Evolutionary conservation across 2,888 invertebrate species (phyloP), one percentile per base, ranked within the genome.

Genomic region (Linyphia triangularis): DNA sequence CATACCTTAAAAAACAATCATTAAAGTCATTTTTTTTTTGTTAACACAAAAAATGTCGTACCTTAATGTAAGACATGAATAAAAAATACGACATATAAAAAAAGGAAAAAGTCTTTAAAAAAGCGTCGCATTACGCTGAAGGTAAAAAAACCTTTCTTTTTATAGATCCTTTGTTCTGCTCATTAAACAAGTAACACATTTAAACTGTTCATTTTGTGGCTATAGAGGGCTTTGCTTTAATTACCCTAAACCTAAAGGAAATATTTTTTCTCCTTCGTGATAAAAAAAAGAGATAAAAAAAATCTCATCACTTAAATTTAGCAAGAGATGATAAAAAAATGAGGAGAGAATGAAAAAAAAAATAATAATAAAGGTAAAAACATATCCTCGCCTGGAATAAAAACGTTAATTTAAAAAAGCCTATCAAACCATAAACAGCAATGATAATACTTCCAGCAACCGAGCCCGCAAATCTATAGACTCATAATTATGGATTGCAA

Each of bases 401-500:
- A 88, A 65, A 88, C 65, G 73, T 73, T 88, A 88, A 81, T 88
- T 88, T 88, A 75, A 81, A 69, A 88, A 88, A 88, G 69, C 75
- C 81, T 81, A 88, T 88, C 86, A 82, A 81, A 67, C 81, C 81
- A 88, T 88, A 88, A 88, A 88, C 86, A 88, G 86, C 81, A 81
- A 88, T 88, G 86, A 88, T 88, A 88, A 88, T 88, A 81, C 75
- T 67, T 75, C 67, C 28, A 19, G 51, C 86, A 65, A 40, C 67
- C 75, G 28, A 57, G 75, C 70, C 86, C 86, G 59, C 86, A 88
- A 88, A 88, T 88, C 86, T 88, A 88, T 88, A 88, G 86, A 88
- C 86, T 81, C 81, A 88, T 88, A 88, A 88, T 88, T 88, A 88
- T 88, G 86, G 86, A 88, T 88, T 88, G 81, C 86, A 88, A 82